Conservation (phyloP, 2,888 invertebrate species). For the Dynastes tityus region DNA sequence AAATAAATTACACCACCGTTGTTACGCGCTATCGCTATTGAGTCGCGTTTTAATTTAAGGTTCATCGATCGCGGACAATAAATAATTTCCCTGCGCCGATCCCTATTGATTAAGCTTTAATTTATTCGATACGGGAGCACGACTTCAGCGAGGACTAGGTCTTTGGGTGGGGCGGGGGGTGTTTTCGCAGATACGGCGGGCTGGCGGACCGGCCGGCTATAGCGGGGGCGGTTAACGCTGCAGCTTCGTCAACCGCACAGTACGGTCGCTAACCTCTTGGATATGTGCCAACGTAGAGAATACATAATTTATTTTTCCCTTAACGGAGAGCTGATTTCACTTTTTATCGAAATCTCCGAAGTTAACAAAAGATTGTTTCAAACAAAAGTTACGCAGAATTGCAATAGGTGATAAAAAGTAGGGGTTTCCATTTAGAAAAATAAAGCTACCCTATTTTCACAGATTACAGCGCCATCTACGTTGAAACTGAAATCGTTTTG, state of each 20-base stretch:
- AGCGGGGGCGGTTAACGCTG: background rate
- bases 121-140: background rate
- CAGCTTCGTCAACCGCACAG: background rate
- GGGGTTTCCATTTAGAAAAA: no score
- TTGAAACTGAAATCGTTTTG: no score
- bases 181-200: background rate
- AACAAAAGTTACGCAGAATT: no score
- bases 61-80: slow-evolving; percentile 9
- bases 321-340: background rate
- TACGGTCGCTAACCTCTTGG: slow-evolving; percentile 10
- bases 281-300: background rate
- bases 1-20: background rate
- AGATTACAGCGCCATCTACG: no score
- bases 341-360: no score
- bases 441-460: no score
- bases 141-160: no score
- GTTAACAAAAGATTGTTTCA: no score
- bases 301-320: background rate
- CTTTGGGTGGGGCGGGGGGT: background rate
- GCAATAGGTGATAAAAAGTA: no score
- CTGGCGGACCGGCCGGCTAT: background rate
- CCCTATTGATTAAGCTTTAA: background rate
- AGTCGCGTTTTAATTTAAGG: background rate
- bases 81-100: background rate
- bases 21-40: background rate